Evolutionary conservation across 2,797 vertebrate genomes (phyloP), one percentile per base, ranked within the genome.

Genomic region (Neosilurus mollespiculum): DNA sequence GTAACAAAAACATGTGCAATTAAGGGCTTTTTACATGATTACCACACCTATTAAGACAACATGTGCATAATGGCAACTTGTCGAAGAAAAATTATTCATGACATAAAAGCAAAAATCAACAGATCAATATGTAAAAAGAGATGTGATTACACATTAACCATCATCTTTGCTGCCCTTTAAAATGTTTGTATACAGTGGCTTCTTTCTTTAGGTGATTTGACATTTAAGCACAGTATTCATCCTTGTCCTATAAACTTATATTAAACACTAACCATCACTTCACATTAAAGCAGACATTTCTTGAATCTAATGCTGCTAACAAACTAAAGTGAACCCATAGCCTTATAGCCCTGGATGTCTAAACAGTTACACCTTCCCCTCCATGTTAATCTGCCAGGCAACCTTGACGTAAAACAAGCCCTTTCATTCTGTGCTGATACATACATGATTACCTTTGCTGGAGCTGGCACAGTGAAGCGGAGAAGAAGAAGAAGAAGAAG

Each of bases 381-480:
- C 34, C 12, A 61, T 11, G 34, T 43, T 22, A 10, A 62, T 12
- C 1, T 30, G 9, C 20, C 58, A 43, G 37, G 49, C 24, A 24
- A 70, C 9, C 49, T 56, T 58, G 65, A 58, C 58, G 34, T 37
- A 70, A 12, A 26, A 71, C 26, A 14, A 53, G 22, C 24, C 69
- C 90, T 87, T 89, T 89, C 90, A 88, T 91, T 93, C 92, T 94
- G 94, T 92, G 43, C 93, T 90, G 95, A 96, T 94, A 95, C 95
- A 95, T 93, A 95, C 94, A 94, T 93, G 94, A 95, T 98, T 99
- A 99, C 98, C 98, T 99, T 98, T 97, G 94, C 95, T 98, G 95
- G 96, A 94, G 96, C 93, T 94, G 94, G 95, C 91, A 92, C 95
- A 88, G 90, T 90, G 91, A 91, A 92, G 92, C 93, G 94, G 89